phyloP scores from a whole-genome alignment of 64 coral and sea anemone genomes.

The Stichodactyla helianthus region DNA sequence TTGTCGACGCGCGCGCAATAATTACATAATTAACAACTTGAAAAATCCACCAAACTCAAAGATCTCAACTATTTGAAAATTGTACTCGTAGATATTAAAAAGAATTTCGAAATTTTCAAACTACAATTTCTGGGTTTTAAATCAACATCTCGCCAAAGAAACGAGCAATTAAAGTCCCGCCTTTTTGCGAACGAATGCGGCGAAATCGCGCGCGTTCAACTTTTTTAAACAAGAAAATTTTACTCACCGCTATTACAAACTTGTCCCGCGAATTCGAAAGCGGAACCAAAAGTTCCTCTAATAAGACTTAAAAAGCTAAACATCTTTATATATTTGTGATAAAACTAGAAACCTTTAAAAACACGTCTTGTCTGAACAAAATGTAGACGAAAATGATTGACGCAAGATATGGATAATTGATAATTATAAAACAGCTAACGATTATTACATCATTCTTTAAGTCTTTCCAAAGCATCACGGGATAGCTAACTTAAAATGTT shows the following conservation, averaged over 20 bases:
- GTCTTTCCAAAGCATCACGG: not conserved
- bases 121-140: too few species aligned
- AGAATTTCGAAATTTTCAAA: too few species aligned
- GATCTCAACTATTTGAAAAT: not conserved
- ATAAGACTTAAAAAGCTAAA: not conserved
- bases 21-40: not conserved
- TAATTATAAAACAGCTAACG: not conserved
- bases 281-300: not conserved
- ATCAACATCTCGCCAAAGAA: too few species aligned
- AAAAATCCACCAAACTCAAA: not conserved
- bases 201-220: not conserved
- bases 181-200: too few species aligned
- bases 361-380: not conserved
- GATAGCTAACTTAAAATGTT: not conserved
- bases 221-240: not conserved
- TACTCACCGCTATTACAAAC: not conserved
- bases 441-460: not conserved
- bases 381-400: not conserved
- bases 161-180: too few species aligned
- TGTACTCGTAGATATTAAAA: too few species aligned
- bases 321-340: not conserved
- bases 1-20: not conserved
- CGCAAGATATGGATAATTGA: not conserved
- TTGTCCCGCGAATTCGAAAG: not conserved
- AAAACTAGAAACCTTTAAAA: not conserved